phyloP scores from a whole-genome alignment of 2,888 invertebrate genomes.

The Acronicta aceris region DNA sequence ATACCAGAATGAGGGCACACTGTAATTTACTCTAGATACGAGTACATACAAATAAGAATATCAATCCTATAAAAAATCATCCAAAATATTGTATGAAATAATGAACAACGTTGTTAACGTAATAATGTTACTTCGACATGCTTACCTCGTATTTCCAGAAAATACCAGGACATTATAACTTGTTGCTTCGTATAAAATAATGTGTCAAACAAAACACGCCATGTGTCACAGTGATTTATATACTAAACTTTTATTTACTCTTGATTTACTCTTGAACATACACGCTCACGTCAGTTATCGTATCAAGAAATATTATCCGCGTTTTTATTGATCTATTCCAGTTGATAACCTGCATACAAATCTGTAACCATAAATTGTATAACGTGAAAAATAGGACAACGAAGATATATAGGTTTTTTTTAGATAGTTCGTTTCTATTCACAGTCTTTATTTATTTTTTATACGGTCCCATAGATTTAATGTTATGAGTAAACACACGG shows the following conservation, averaged over 20 bases:
- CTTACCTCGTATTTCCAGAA: neutral
- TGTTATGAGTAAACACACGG: neutral
- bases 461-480: neutral
- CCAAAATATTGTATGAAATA: too few species aligned
- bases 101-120: too few species aligned
- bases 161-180: conserved; percentile 19
- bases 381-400: conserved; percentile 5
- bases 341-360: conserved; percentile 16
- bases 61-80: too few species aligned
- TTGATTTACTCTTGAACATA: conserved; percentile 34
- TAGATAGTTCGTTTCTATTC: too few species aligned
- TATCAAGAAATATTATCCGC: conserved; percentile 31
- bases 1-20: too few species aligned
- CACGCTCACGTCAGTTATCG: conserved; percentile 11
- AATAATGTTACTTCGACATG: too few species aligned
- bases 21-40: too few species aligned
- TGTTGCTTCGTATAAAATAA: conserved; percentile 29
- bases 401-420: neutral
- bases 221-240: conserved; percentile 21
- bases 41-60: too few species aligned
- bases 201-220: conserved; percentile 7
- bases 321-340: conserved; percentile 13
- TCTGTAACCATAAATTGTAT: conserved; percentile 21
- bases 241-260: too few species aligned
- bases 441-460: neutral